Evolutionary conservation across 2,113 vertebrate genomes (phyloP).

Genomic region (Cricetomys ansorgei): DNA sequence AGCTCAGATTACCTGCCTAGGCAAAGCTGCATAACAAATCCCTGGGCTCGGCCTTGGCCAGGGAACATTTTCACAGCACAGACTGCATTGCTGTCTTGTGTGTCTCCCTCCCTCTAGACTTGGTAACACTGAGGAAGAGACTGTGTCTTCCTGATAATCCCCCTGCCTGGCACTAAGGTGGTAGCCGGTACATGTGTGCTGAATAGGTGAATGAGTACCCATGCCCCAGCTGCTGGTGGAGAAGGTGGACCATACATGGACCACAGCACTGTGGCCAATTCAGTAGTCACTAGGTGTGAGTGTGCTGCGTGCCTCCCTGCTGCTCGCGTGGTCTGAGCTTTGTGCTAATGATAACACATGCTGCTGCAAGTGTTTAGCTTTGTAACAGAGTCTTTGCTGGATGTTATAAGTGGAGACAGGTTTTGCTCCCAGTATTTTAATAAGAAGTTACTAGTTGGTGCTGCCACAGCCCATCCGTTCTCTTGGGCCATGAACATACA

Average conservation of each 20-base stretch:
- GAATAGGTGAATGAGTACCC: not conserved
- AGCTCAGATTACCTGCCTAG: not conserved
- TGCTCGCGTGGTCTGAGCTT: not conserved
- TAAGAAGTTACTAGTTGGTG: not conserved
- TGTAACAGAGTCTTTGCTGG: not conserved
- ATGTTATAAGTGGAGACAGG: not conserved
- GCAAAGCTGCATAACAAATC: not conserved
- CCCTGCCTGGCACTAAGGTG: not conserved
- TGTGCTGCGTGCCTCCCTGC: not conserved
- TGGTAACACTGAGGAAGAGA: not conserved
- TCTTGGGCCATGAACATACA: not conserved
- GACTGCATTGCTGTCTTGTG: not conserved
- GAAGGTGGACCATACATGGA: not conserved
- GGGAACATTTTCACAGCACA: not conserved
- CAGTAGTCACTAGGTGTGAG: not conserved
- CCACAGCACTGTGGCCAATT: not conserved
- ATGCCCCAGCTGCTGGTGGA: accelerated
- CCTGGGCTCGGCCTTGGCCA: not conserved
- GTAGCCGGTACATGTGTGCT: not conserved
- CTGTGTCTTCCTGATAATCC: not conserved
- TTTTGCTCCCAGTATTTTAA: not conserved
- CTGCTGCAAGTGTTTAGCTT: not conserved
- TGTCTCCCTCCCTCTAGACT: not conserved
- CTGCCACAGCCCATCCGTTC: not conserved
- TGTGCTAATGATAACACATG: not conserved